These are phyloP conservation scores for Varanus salvator DNA, from an alignment of 2,113 vertebrate species.

Conservation along the genomic window DNA sequence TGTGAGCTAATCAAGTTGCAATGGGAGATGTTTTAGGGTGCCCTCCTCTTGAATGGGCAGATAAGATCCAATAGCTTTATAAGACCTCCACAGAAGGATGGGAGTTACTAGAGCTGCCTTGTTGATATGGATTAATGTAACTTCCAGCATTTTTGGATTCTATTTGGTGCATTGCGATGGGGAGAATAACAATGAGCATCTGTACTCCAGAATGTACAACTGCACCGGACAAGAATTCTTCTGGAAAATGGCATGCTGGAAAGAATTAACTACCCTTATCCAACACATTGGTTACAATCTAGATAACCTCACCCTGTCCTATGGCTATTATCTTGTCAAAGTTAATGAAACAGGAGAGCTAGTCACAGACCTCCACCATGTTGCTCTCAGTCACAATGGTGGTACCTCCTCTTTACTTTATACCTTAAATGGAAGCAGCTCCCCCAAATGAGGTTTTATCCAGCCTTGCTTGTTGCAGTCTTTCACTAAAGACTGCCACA, in stretches of 20 bases:
- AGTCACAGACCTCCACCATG: neutral
- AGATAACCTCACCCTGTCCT: neutral
- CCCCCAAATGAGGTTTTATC: neutral
- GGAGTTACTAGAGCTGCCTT: too few relatives aligned
- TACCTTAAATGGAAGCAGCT: neutral
- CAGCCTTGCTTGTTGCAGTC: neutral
- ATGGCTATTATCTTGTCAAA: neutral
- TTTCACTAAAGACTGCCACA: neutral
- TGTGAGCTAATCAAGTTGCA: too few relatives aligned
- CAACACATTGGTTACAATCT: neutral
- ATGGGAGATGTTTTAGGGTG: too few relatives aligned
- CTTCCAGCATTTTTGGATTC: too few relatives aligned
- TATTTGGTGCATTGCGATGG: too few relatives aligned
- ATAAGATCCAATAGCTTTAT: too few relatives aligned
- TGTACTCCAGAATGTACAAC: too few relatives aligned
- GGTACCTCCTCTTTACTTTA: neutral
- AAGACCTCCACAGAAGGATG: too few relatives aligned
- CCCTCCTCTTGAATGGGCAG: too few relatives aligned
- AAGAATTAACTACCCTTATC: neutral
- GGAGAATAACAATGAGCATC: too few relatives aligned
- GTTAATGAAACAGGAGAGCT: neutral
- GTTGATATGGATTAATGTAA: too few relatives aligned
- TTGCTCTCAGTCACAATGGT: neutral
- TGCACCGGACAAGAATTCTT: neutral
- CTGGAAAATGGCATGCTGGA: neutral